Evolutionary conservation across 2,888 invertebrate species (phyloP), one percentile per base, ranked within the genome.

Genomic region (Drosophila mulleri): DNA sequence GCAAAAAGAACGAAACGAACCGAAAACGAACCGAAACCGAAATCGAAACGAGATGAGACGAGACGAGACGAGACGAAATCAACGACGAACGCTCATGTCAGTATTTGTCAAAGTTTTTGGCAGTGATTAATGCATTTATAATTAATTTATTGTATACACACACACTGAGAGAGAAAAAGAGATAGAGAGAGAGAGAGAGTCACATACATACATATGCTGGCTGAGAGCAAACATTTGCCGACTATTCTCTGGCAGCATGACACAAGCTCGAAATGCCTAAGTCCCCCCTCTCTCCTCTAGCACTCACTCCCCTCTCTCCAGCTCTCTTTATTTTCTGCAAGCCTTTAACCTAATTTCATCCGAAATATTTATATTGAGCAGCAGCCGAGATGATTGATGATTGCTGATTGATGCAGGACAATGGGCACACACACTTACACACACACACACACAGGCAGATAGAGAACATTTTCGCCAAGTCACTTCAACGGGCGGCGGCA

Each of bases 61-160:
- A 59, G 35, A 50, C 45, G 62, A 74, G 69, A 80, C 65, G 80
- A 70, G 64, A 82, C 69, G 88, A 84, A 66, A 72, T 78, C 70
- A 72, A 75, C 75, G 75, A 79, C 81, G 74, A 85, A 76, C 90
- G 87, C 84, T 90, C 86, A 89, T 86, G 89, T 87, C 87, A 89
- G 81, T 88, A 89, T 90, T 88, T 90, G 91, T 90, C 90, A 90
- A 83, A 88, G 76, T 78, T 87, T 85, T 85, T 89, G 90, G 88
- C 91, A 91, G 76, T 91, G 90, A 91, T 91, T 91, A 91, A 91
- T 91, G 88, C 88, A 88, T 88, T 91, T 90, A 88, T 89, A 91
- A 91, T 91, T 87, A 87, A 91, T 91, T 90, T 88, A 82, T 86
- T 86, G 86, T 86, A 87, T 65, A 75, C 65, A 71, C 58, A 73